These are phyloP conservation scores for Ephialtes manifestator DNA, from an alignment of 2,888 invertebrate genomes.

Conservation along the genomic window DNA sequence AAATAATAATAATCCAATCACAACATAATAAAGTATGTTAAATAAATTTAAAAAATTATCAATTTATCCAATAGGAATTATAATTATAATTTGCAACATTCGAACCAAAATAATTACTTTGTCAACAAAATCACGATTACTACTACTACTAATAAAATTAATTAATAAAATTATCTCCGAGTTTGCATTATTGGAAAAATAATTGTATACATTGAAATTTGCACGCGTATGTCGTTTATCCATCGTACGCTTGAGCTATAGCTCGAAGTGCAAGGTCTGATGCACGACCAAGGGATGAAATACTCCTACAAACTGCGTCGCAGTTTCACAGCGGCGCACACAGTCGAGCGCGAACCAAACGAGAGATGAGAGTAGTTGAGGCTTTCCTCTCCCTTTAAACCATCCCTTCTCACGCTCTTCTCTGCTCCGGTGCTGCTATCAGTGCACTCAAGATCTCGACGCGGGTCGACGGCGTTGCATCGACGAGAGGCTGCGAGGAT, in stretches of 20 bases:
- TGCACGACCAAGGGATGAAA: slow-evolving; percentile 27
- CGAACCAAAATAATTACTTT: too few species aligned
- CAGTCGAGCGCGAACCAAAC: slow-evolving; percentile 33
- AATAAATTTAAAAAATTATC: too few species aligned
- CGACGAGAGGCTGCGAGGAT: slow-evolving; percentile 64
- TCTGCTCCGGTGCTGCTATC: slow-evolving; percentile 78
- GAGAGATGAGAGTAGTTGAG: slow-evolving; percentile 41
- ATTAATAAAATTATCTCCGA: background rate
- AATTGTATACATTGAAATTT: background rate
- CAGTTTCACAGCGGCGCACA: slow-evolving; percentile 26
- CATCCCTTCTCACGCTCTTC: slow-evolving; percentile 36
- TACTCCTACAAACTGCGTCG: slow-evolving; percentile 3
- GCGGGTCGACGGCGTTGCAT: slow-evolving; percentile 58
- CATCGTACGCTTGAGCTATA: background rate
- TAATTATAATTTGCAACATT: too few species aligned
- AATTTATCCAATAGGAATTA: too few species aligned
- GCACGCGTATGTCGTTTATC: background rate
- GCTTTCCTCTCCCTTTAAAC: slow-evolving; percentile 32
- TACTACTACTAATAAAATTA: too few species aligned
- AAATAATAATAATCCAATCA: too few species aligned
- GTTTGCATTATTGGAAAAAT: background rate
- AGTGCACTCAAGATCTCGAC: slow-evolving; percentile 81
- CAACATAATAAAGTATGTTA: too few species aligned
- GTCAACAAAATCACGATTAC: too few species aligned
- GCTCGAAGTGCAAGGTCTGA: slow-evolving; percentile 22